Conservation (phyloP, 2,888 invertebrate genomes). For the Latrodectus hesperus region DNA sequence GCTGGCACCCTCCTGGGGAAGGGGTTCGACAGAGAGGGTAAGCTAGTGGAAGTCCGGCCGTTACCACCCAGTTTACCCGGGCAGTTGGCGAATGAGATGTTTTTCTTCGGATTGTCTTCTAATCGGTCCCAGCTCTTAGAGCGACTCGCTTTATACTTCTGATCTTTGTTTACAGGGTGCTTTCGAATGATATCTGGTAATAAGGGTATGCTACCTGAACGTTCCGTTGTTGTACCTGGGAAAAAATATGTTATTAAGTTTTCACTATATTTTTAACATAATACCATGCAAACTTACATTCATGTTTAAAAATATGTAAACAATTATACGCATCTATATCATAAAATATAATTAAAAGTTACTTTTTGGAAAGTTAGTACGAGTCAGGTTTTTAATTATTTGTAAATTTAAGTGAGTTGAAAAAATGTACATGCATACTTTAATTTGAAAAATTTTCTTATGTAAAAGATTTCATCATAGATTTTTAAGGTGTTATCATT, state of each 20-base stretch:
- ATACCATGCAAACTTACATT: background rate
- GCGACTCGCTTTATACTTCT: slow-evolving; percentile 31
- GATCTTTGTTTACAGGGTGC: background rate
- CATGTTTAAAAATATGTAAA: background rate
- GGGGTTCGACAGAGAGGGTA: slow-evolving; percentile 50
- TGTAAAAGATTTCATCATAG: too few species aligned
- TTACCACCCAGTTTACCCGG: slow-evolving; percentile 20
- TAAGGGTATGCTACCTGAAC: slow-evolving; percentile 19
- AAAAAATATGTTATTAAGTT: background rate
- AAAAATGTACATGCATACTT: too few species aligned
- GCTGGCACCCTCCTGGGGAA: slow-evolving; percentile 58
- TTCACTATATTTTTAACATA: background rate
- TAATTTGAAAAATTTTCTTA: too few species aligned
- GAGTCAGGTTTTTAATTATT: background rate
- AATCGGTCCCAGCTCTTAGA: slow-evolving; percentile 66
- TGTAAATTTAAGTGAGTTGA: too few species aligned
- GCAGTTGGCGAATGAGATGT: slow-evolving; percentile 8
- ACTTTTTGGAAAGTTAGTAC: background rate
- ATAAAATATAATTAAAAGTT: background rate
- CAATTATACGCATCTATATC: background rate
- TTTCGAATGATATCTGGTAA: slow-evolving; percentile 42
- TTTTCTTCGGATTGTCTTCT: slow-evolving; percentile 28
- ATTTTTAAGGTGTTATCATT: too few species aligned
- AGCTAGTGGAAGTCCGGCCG: slow-evolving; percentile 42
- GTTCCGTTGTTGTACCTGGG: background rate